A percentile compares a stretch with the other conserved stretches of the same genome.
Conservation (phyloP, 2,888 invertebrate genomes). For the Norana najaformis region DNA sequence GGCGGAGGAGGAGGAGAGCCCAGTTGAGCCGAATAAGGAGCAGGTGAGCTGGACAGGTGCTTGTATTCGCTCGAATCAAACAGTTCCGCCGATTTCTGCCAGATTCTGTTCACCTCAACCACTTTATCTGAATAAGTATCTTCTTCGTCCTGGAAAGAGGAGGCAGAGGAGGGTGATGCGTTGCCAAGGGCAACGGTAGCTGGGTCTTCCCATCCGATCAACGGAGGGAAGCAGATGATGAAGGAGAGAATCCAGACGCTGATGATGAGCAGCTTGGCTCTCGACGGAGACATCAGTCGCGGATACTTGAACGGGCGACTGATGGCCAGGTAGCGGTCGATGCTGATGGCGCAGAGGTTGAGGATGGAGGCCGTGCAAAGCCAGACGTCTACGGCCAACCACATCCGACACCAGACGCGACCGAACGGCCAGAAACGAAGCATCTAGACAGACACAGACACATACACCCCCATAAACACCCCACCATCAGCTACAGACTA, state of each 20-base stretch:
- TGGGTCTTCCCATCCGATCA: constrained; percentile 82
- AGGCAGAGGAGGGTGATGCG: not conserved
- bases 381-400: constrained; percentile 97
- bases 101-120: not conserved
- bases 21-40: not conserved
- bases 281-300: constrained; percentile 77
- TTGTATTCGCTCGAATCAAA: not conserved
- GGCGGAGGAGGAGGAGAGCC: not conserved
- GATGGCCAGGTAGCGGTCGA: constrained; percentile 88
- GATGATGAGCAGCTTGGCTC: constrained; percentile 83
- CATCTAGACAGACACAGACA: constrained; percentile 59
- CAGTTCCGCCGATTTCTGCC: not conserved
- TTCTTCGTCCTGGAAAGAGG: not conserved
- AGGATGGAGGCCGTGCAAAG: constrained; percentile 97
- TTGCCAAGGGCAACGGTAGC: not conserved
- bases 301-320: constrained; percentile 95
- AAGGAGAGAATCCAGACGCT: constrained; percentile 93
- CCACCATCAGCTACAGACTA: not conserved
- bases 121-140: not conserved
- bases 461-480: not conserved
- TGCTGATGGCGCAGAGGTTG: constrained; percentile 90
- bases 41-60: not conserved
- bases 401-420: constrained; percentile 90
- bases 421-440: constrained; percentile 84
- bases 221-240: constrained; percentile 92